These are phyloP conservation scores for Ivindomyrus marchei DNA, from an alignment of 2,113 vertebrate genomes.

Conservation along the genomic window DNA sequence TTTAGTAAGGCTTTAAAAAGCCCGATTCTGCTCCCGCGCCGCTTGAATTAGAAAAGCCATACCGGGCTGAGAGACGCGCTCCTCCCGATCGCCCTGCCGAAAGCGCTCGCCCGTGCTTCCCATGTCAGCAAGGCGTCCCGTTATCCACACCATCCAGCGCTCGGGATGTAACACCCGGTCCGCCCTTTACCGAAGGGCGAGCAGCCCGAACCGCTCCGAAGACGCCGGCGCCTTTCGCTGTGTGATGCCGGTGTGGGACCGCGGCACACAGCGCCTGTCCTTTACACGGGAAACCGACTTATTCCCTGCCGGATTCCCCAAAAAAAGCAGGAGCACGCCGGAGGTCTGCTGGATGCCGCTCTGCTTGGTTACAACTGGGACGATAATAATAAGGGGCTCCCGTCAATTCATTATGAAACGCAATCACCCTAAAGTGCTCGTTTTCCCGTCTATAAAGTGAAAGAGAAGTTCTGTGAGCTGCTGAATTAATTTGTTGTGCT, in stretches of 20 bases:
- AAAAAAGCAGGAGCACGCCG: neutral
- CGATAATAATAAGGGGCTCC: neutral
- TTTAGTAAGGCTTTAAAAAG: neutral
- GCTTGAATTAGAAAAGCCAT: neutral
- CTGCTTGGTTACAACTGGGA: neutral
- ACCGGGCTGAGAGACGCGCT: neutral
- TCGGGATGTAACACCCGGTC: neutral
- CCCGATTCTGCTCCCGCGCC: neutral
- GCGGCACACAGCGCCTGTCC: neutral
- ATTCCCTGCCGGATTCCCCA: neutral
- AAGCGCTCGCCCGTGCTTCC: neutral
- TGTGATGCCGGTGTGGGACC: neutral
- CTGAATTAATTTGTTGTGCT: neutral
- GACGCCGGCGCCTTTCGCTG: neutral
- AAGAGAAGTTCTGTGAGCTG: neutral
- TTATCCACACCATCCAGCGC: neutral
- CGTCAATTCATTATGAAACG: neutral
- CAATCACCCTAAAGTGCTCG: neutral
- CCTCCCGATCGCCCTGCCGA: neutral
- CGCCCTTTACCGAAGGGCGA: slow-evolving; percentile 1
- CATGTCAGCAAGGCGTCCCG: neutral
- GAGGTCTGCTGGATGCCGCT: neutral
- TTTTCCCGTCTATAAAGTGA: neutral
- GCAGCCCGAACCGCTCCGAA: neutral
- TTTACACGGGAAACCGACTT: neutral